Percentiles rank a stretch among this genome's conserved stretches.
Evolutionary conservation across 2,797 vertebrate genomes (phyloP).

Genomic region (Schizopygopsis malacanthus): DNA sequence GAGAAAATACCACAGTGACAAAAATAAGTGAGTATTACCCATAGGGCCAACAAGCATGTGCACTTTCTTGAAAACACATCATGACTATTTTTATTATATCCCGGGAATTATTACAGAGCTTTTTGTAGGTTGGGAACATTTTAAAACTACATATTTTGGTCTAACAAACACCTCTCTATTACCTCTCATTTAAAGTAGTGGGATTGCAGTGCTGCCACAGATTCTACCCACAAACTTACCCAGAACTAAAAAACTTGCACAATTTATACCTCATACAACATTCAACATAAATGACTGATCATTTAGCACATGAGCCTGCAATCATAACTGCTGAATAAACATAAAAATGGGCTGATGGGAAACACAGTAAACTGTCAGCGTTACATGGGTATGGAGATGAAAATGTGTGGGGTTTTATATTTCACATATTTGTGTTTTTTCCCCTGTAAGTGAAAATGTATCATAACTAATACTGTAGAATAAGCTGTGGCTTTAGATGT

Average conservation of each 20-base stretch:
- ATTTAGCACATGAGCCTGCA: slow-evolving; percentile 24
- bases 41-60: slow-evolving; percentile 42
- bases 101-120: not conserved
- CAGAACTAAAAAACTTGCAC: not conserved
- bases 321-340: not conserved
- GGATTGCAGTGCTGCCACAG: slow-evolving; percentile 10
- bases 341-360: not conserved
- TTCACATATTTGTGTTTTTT: not conserved
- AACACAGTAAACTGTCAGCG: not conserved
- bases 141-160: not conserved
- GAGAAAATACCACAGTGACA: slow-evolving; percentile 16
- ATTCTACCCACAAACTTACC: not conserved
- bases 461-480: slow-evolving; percentile 4
- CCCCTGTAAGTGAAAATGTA: slow-evolving; percentile 13
- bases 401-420: not conserved
- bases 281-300: not conserved
- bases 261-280: slow-evolving; percentile 15
- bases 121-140: slow-evolving; percentile 22
- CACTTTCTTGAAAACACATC: slow-evolving; percentile 29
- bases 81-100: slow-evolving; percentile 10
- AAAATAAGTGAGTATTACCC: slow-evolving; percentile 1
- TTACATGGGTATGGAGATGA: not conserved
- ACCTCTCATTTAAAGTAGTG: not conserved
- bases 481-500: slow-evolving; percentile 32
- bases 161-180: not conserved